These are phyloP conservation scores for Microctenopoma stevenorrisi DNA, from an alignment of 2,797 vertebrate genomes.

Conservation along the genomic window DNA sequence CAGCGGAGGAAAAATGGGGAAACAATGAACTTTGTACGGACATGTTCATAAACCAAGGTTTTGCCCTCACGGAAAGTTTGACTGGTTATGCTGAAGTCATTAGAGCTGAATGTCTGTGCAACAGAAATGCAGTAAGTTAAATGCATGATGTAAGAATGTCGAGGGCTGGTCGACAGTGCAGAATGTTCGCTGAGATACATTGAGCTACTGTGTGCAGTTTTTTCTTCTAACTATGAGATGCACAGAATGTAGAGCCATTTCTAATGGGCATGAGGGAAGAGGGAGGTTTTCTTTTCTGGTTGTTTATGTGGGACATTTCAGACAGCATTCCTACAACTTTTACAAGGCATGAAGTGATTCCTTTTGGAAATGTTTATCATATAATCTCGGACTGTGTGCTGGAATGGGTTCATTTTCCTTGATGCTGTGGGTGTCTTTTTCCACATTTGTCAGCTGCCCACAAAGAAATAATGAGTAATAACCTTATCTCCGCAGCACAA, in stretches of 20 bases:
- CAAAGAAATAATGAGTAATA: conserved; percentile 28
- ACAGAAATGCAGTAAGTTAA: too few relatives aligned
- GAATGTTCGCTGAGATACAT: not conserved
- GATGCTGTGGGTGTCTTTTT: conserved; percentile 24
- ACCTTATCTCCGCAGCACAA: conserved; percentile 65
- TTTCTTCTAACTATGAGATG: not conserved
- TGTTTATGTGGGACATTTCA: not conserved
- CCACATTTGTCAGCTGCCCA: conserved; percentile 27
- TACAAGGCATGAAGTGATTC: conserved; percentile 2
- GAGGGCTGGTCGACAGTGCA: too few relatives aligned
- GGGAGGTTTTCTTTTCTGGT: not conserved
- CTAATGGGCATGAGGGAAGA: not conserved
- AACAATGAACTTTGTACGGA: too few relatives aligned
- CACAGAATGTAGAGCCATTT: not conserved
- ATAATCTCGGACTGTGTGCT: conserved; percentile 3
- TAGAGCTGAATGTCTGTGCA: too few relatives aligned
- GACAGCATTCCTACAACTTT: not conserved
- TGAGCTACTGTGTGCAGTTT: not conserved
- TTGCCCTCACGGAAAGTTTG: too few relatives aligned
- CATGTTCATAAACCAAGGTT: too few relatives aligned
- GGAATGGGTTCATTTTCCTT: conserved; percentile 5
- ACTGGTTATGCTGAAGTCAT: too few relatives aligned
- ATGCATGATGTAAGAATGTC: too few relatives aligned
- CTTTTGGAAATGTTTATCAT: conserved; percentile 11
- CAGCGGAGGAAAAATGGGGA: too few relatives aligned